A percentile compares a stretch with the other conserved stretches of the same genome.
These are phyloP conservation scores for Semnornis frantzii DNA, from an alignment of 2,113 vertebrate species.

Conservation along the genomic window DNA sequence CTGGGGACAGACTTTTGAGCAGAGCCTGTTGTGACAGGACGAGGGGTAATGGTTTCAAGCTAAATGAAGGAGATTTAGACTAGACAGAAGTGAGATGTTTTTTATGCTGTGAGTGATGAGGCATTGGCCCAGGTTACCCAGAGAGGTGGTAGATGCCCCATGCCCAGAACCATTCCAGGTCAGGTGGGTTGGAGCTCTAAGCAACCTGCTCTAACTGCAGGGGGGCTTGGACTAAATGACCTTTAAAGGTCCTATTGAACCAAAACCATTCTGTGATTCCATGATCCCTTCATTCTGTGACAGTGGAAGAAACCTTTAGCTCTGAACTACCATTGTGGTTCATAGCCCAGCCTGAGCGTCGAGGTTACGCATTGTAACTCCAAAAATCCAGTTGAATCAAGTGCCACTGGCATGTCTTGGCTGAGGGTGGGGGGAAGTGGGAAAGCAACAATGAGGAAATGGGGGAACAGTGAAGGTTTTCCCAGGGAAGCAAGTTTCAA, in stretches of 20 bases:
- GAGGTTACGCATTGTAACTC: neutral
- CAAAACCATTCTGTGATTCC: neutral
- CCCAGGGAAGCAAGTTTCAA: neutral
- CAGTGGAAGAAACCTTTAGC: accelerated
- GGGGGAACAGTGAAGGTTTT: accelerated
- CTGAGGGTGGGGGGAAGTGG: neutral
- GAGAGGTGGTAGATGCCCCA: neutral
- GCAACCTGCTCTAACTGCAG: neutral
- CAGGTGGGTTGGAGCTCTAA: neutral
- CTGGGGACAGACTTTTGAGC: no score
- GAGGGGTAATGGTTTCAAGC: no score
- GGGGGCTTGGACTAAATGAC: neutral
- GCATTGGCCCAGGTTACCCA: neutral
- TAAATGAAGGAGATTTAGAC: neutral
- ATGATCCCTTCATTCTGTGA: neutral
- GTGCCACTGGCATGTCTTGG: neutral
- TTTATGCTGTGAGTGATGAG: neutral
- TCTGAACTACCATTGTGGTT: accelerated
- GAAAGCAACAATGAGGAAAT: neutral
- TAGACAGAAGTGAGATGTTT: neutral
- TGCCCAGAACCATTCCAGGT: neutral
- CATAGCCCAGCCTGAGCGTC: accelerated
- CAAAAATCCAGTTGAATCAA: neutral
- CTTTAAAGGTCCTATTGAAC: neutral
- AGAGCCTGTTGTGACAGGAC: no score